Base-by-base conservation (phyloP, 2,113 vertebrate species). In the Elaphurus davidianus region DNA sequence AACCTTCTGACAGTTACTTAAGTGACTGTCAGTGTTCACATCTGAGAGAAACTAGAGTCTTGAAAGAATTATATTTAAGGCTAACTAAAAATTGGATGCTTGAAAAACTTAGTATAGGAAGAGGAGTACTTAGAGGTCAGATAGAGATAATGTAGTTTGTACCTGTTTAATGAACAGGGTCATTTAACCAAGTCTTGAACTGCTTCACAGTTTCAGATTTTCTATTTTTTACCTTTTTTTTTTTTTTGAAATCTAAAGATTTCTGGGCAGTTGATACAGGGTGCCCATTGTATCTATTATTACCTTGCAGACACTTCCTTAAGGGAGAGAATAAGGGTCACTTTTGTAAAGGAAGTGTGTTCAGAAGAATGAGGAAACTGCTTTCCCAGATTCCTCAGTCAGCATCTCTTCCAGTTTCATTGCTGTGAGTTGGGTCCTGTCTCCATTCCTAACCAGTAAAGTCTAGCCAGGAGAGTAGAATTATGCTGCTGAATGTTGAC, bases 31-130 rank as follows among this genome's bases (percentile, higher is more conserved):
- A 28, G 19, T 96, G 15, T 95, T 91, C 54, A 55, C 14, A 71
- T 92, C 60, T 62, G 67, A 86, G 28, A 92, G 43, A 93, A 94
- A 92, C 40, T 13, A 95, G 25, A 4, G 84, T 93, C 33, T 78
- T 88, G 6, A 79, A 93, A 84, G 55, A 96, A 60, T 91, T 95
- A 74, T 84, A 89, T 60, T 89, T 89, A 84, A 94, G 25, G 43
- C 30, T 76, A 67, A 87, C 33, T 90, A 85, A 91, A 94, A 91
- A 33, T 83, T 84, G 45, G 28, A 9, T 78, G 4, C 33, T 67
- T 79, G 64, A 84, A 91, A 64, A 85, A 16, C 54, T 96, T 90
- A 76, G 4, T 92, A 2, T 60, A 81, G 87, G 52, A 81, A 71
- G n/a, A 88, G 10, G 9, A 76, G 4, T 74, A 83, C 43, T 97